These are phyloP conservation scores for Heliconius nattereri DNA, from an alignment of 1,140 invertebrate species.

Conservation along the genomic window DNA sequence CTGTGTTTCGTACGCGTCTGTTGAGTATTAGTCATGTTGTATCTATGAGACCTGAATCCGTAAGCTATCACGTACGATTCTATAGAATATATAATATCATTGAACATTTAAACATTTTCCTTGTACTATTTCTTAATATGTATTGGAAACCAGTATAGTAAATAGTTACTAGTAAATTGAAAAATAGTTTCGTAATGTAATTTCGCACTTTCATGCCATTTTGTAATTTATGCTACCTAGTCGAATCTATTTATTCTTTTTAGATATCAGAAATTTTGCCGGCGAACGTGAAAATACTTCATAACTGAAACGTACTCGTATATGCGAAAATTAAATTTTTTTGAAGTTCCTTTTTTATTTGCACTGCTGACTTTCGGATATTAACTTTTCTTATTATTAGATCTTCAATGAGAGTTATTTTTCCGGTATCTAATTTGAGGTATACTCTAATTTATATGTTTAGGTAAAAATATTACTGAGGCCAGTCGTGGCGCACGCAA, in stretches of 20 bases:
- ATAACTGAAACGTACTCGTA: too few relatives aligned
- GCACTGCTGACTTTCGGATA: too few relatives aligned
- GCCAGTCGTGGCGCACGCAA: too few relatives aligned
- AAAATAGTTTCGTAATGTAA: neutral
- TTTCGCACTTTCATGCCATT: neutral
- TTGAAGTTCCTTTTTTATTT: too few relatives aligned
- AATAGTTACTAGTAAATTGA: slow-evolving; percentile 1
- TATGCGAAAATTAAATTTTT: too few relatives aligned
- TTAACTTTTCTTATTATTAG: too few relatives aligned
- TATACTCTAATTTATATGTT: too few relatives aligned
- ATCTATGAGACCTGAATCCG: neutral
- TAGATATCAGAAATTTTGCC: neutral
- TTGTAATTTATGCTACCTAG: neutral
- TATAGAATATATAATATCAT: slow-evolving; percentile 2
- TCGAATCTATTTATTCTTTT: too few relatives aligned
- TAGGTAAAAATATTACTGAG: too few relatives aligned
- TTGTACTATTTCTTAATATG: slow-evolving; percentile 9
- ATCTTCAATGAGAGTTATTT: too few relatives aligned
- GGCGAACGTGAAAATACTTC: too few relatives aligned
- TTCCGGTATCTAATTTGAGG: too few relatives aligned
- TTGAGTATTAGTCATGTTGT: neutral
- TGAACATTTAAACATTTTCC: neutral
- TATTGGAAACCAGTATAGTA: neutral
- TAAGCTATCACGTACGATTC: slow-evolving; percentile 2
- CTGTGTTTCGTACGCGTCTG: neutral